Conservation (phyloP, 2,888 invertebrate genomes). For the Zele albiditarsus region DNA sequence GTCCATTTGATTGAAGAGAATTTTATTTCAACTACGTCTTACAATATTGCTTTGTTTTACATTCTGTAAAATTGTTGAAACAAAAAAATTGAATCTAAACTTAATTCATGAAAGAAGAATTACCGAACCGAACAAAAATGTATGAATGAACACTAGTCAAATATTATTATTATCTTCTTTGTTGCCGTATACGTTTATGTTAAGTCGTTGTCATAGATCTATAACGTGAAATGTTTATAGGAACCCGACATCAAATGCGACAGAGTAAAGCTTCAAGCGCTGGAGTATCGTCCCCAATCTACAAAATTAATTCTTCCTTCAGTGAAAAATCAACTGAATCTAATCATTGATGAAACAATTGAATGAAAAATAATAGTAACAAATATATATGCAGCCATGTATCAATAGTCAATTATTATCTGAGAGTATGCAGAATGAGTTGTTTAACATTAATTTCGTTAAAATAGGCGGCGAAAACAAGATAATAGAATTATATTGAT, state of each 20-base stretch:
- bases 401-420: not conserved
- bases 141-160: not conserved
- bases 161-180: not conserved
- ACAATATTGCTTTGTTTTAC: not conserved
- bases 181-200: not conserved
- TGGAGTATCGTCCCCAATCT: slow-evolving; percentile 67
- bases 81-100: not conserved
- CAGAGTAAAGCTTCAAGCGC: slow-evolving; percentile 47
- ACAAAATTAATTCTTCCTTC: slow-evolving; percentile 54
- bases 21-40: slow-evolving; percentile 27
- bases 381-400: not conserved
- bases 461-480: not conserved
- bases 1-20: not conserved
- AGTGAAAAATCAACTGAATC: slow-evolving; percentile 8
- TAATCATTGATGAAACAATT: not conserved
- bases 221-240: slow-evolving; percentile 1
- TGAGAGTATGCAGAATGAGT: not conserved
- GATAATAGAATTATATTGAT: not conserved
- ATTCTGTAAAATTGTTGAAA: not conserved
- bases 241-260: slow-evolving; percentile 23
- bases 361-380: not conserved
- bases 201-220: not conserved
- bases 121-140: not conserved
- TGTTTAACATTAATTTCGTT: not conserved
- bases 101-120: not conserved